These are phyloP conservation scores for Anarrhichthys ocellatus DNA, from an alignment of 2,113 vertebrate species.

Conservation along the genomic window DNA sequence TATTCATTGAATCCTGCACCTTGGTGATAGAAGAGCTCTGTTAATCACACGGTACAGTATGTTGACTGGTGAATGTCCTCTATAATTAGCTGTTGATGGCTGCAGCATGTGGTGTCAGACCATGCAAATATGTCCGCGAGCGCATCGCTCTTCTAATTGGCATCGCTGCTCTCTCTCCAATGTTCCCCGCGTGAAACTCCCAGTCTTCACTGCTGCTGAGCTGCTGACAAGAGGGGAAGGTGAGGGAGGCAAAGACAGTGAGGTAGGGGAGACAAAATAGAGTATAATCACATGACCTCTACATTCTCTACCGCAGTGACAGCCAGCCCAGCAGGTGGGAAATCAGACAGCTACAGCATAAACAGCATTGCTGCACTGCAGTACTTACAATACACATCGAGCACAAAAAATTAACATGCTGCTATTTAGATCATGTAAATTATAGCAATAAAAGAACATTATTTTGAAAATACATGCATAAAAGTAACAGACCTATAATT, in stretches of 20 bases:
- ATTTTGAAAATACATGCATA: neutral
- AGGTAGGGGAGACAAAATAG: neutral
- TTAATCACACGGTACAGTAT: conserved; percentile 29
- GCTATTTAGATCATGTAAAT: neutral
- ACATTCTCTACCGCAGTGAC: conserved; percentile 12
- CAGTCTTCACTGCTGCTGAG: neutral
- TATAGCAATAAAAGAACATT: neutral
- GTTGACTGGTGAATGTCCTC: conserved; percentile 29
- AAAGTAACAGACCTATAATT: neutral
- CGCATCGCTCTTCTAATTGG: conserved; percentile 38
- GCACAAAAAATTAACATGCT: neutral
- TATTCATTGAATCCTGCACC: conserved; percentile 15
- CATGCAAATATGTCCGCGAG: conserved; percentile 30
- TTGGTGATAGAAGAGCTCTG: neutral
- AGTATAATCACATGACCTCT: conserved; percentile 47
- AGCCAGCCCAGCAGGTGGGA: conserved; percentile 47
- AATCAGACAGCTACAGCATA: conserved; percentile 12
- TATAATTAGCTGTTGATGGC: conserved; percentile 51
- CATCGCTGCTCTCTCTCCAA: neutral
- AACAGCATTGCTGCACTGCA: conserved; percentile 20
- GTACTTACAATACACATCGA: neutral
- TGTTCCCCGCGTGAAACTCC: conserved; percentile 13
- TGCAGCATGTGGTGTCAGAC: conserved; percentile 29
- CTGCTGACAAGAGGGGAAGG: conserved; percentile 10
- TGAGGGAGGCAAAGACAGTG: conserved; percentile 13